Percentiles rank a stretch among this genome's conserved stretches.
Conservation (phyloP, 92 coral and sea anemone species). For the Diadumene lineata region DNA sequence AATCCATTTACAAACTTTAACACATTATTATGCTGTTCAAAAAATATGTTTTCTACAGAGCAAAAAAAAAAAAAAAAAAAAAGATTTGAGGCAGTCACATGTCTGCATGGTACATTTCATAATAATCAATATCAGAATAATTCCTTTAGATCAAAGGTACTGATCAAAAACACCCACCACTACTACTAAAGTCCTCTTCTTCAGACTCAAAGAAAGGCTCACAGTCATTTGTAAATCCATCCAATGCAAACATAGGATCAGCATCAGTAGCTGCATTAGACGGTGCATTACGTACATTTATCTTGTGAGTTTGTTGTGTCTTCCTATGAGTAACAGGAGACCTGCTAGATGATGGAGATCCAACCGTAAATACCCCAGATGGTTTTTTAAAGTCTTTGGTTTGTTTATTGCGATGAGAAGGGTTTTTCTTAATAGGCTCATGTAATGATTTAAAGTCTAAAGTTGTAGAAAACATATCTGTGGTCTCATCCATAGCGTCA, state of each 20-base stretch:
- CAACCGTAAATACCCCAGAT: slow-evolving; percentile 6
- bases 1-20: too few species aligned
- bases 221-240: slow-evolving; percentile 83
- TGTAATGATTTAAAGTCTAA: neutral
- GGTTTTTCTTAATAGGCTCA: neutral
- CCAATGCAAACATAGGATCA: slow-evolving; percentile 82
- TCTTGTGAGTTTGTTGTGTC: slow-evolving; percentile 31
- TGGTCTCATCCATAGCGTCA: slow-evolving; percentile 74
- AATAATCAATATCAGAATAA: neutral
- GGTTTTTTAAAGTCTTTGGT: slow-evolving; percentile 39
- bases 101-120: too few species aligned
- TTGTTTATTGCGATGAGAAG: slow-evolving; percentile 24
- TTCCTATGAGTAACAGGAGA: slow-evolving; percentile 25
- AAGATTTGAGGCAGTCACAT: too few species aligned
- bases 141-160: neutral
- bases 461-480: slow-evolving; percentile 21
- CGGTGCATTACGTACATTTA: slow-evolving; percentile 52
- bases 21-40: too few species aligned
- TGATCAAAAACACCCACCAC: slow-evolving; percentile 60
- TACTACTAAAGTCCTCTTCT: slow-evolving; percentile 91
- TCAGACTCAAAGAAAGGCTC: slow-evolving; percentile 96
- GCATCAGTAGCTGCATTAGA: slow-evolving; percentile 65
- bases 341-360: slow-evolving; percentile 10
- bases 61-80: too few species aligned
- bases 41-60: too few species aligned